Percentiles rank a stretch among this genome's conserved stretches.
phyloP scores from a whole-genome alignment of 1,140 invertebrate genomes.

The Psilanteris sp. region DNA sequence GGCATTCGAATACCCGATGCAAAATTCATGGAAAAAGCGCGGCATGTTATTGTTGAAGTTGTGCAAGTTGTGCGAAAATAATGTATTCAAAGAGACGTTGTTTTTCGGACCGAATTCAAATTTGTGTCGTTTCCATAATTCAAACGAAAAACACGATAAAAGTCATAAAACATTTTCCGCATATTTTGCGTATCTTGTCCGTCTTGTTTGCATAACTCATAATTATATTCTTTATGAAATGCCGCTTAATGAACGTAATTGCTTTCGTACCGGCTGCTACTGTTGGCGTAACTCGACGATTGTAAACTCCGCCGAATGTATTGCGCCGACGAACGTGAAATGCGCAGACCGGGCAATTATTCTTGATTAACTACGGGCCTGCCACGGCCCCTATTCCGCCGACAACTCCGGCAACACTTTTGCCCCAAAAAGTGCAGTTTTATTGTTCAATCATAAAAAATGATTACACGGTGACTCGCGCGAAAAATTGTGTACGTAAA shows the following conservation, averaged over 20 bases:
- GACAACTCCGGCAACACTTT: conserved; percentile 7
- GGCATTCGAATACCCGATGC: conserved; percentile 34
- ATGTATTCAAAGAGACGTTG: conserved; percentile 58
- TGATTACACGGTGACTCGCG: background rate
- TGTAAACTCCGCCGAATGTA: conserved; percentile 62
- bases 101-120: conserved; percentile 59
- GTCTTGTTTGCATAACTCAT: conserved; percentile 63
- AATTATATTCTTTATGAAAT: conserved; percentile 66
- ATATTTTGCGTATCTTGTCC: conserved; percentile 55
- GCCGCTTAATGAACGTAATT: conserved; percentile 63
- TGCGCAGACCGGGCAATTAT: conserved; percentile 59
- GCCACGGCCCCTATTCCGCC: conserved; percentile 3
- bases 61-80: conserved; percentile 50
- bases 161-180: conserved; percentile 57
- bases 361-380: conserved; percentile 67
- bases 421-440: conserved; percentile 3
- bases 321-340: conserved; percentile 30
- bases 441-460: conserved; percentile 23
- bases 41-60: conserved; percentile 51
- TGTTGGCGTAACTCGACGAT: conserved; percentile 68
- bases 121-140: conserved; percentile 62
- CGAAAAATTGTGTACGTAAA: background rate
- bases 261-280: conserved; percentile 59
- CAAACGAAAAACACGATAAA: conserved; percentile 57
- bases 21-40: conserved; percentile 49